phyloP scores from a whole-genome alignment of 1,140 invertebrate genomes.

The Microplitis mediator region DNA sequence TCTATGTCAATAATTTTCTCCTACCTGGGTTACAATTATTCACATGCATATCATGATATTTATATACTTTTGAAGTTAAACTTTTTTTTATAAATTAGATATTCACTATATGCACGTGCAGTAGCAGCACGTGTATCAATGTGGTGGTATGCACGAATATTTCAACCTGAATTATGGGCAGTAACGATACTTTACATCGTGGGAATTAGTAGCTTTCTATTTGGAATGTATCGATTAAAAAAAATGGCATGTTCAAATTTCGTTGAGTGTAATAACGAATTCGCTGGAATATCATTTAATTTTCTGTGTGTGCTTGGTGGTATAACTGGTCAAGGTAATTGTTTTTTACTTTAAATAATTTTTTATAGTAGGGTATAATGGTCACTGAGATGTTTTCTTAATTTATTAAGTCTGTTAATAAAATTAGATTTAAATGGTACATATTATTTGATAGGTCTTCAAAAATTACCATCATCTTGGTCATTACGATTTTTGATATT shows the following conservation, averaged over 20 bases:
- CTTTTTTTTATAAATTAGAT: conserved; percentile 24
- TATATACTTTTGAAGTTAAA: background rate
- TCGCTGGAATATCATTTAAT: conserved; percentile 34
- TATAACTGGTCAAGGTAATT: conserved; percentile 42
- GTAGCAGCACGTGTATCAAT: conserved; percentile 34
- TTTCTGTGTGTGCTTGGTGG: conserved; percentile 38
- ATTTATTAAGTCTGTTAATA: background rate
- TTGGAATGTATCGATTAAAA: conserved; percentile 31
- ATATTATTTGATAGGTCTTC: conserved; percentile 33
- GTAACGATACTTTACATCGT: background rate
- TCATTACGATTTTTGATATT: conserved; percentile 38
- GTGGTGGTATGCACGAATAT: conserved; percentile 41
- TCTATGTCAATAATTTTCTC: background rate
- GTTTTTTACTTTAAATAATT: background rate
- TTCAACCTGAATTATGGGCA: conserved; percentile 34
- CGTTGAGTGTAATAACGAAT: conserved; percentile 30
- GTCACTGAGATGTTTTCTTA: background rate
- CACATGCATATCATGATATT: conserved; percentile 28
- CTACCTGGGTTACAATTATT: background rate
- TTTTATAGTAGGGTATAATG: background rate
- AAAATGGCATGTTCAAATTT: conserved; percentile 24
- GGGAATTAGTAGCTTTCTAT: conserved; percentile 1
- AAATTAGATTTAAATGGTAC: background rate
- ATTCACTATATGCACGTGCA: conserved; percentile 36
- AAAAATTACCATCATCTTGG: conserved; percentile 38